phyloP scores from a whole-genome alignment of 30 jellyfish, hydroid and myxozoan species.

The Haliclystus octoradiatus region DNA sequence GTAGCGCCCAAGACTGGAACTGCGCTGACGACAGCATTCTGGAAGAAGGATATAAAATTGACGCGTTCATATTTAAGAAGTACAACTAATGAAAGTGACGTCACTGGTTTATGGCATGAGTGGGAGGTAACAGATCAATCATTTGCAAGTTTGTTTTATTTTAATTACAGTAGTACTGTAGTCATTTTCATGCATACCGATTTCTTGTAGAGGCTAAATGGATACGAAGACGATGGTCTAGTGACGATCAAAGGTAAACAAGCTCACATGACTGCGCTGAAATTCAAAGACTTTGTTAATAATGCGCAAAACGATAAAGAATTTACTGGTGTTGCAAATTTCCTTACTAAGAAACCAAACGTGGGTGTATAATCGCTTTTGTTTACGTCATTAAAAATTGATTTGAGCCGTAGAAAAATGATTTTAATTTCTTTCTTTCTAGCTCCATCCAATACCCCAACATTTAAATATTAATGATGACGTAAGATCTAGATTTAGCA shows the following conservation, averaged over 20 bases:
- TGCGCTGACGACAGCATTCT: conserved; percentile 16
- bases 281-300: neutral
- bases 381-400: too few species aligned
- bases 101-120: neutral
- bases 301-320: neutral
- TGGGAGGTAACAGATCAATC: too few species aligned
- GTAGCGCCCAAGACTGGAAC: conserved; percentile 30
- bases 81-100: neutral
- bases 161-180: too few species aligned
- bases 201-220: neutral
- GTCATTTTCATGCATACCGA: too few species aligned
- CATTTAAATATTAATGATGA: neutral
- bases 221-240: neutral
- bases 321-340: neutral
- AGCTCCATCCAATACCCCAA: neutral
- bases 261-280: neutral
- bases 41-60: conserved; percentile 17
- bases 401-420: neutral
- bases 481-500: neutral
- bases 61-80: conserved; percentile 3
- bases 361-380: neutral
- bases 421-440: neutral
- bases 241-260: neutral
- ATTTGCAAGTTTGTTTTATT: too few species aligned
- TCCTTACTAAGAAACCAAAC: neutral